Conservation (phyloP, 2,797 vertebrate genomes). For the Lepilemur ruficaudatus region DNA sequence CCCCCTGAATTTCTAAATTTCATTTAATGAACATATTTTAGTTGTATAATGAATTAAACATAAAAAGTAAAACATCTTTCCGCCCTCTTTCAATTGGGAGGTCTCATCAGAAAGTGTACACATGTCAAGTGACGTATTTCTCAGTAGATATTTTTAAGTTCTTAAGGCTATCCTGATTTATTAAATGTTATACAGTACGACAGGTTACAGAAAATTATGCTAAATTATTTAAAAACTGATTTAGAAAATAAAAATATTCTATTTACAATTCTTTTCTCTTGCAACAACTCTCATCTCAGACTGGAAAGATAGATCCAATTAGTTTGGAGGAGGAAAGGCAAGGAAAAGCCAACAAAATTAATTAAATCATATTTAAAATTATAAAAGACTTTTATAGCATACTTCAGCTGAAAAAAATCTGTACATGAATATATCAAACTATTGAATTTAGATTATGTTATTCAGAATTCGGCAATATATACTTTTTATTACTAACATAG, state of each 20-base stretch:
- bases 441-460: neutral
- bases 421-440: neutral
- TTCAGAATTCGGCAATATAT: neutral
- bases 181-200: neutral
- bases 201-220: neutral
- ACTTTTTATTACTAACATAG: neutral
- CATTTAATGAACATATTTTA: conserved; percentile 16
- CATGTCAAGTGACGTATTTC: neutral
- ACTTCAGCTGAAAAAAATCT: conserved; percentile 10
- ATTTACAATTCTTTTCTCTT: neutral
- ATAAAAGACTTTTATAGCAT: neutral
- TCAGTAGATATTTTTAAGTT: neutral
- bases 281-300: neutral
- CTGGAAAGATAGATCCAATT: neutral
- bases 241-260: neutral
- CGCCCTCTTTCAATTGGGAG: neutral
- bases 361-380: neutral
- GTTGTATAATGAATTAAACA: neutral
- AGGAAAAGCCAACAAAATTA: neutral
- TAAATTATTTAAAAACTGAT: conserved; percentile 13
- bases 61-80: neutral
- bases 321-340: neutral
- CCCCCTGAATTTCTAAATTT: conserved; percentile 13
- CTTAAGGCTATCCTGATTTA: neutral
- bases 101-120: neutral